A percentile compares a stretch with the other conserved stretches of the same genome.
Conservation (phyloP, 2,888 invertebrate genomes). For the Cistogaster globosa region DNA sequence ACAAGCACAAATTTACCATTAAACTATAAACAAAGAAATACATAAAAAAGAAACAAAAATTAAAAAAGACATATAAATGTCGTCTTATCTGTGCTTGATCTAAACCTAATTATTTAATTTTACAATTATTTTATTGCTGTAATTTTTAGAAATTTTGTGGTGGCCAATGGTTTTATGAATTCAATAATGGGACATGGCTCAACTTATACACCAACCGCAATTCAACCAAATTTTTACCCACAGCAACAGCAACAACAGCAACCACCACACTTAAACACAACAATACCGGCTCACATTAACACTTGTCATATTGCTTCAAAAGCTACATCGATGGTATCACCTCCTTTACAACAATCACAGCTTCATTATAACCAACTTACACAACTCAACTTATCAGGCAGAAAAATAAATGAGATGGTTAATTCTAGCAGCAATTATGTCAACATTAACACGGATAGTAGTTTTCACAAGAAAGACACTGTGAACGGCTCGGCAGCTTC, state of each 20-base stretch:
- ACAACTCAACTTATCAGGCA: not conserved
- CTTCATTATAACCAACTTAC: slow-evolving; percentile 25
- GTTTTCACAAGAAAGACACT: slow-evolving; percentile 59
- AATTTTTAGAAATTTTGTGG: slow-evolving; percentile 85
- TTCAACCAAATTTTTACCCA: slow-evolving; percentile 73
- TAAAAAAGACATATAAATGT: slow-evolving; percentile 38
- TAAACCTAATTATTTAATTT: slow-evolving; percentile 66
- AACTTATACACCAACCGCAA: slow-evolving; percentile 81
- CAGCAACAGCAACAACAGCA: slow-evolving; percentile 67
- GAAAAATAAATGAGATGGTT: slow-evolving; percentile 35
- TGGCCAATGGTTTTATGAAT: slow-evolving; percentile 86
- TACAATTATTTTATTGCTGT: slow-evolving; percentile 54
- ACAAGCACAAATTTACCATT: slow-evolving; percentile 75
- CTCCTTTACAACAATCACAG: slow-evolving; percentile 36
- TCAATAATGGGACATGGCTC: slow-evolving; percentile 81
- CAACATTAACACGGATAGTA: no score
- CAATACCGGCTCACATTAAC: slow-evolving; percentile 15
- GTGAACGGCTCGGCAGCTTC: not conserved
- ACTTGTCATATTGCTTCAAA: slow-evolving; percentile 41
- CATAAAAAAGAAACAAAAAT: not conserved
- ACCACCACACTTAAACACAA: slow-evolving; percentile 62
- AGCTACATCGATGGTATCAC: slow-evolving; percentile 42
- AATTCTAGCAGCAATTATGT: slow-evolving; percentile 65
- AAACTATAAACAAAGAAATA: slow-evolving; percentile 45
- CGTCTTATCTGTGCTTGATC: slow-evolving; percentile 39